phyloP scores from a whole-genome alignment of 2,888 invertebrate genomes.

The Hyalella azteca region DNA sequence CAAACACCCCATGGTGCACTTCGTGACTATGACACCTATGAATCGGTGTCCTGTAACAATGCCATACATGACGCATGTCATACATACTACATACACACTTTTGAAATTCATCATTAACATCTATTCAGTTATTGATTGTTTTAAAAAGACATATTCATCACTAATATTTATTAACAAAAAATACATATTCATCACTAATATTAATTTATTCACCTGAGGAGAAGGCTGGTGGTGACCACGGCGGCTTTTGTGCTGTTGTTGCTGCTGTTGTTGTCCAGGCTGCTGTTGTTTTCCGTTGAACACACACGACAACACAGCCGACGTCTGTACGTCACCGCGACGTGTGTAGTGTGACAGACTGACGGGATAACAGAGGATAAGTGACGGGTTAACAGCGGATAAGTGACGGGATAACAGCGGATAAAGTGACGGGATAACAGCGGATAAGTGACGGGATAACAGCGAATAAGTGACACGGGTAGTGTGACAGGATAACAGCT shows the following conservation, averaged over 20 bases:
- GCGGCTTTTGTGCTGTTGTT: neutral
- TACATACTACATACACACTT: too few species aligned
- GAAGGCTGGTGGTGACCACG: neutral
- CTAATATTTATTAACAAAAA: too few species aligned
- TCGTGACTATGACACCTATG: too few species aligned
- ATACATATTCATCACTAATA: too few species aligned
- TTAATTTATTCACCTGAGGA: slow-evolving; percentile 3
- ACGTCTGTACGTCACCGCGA: slow-evolving; percentile 87
- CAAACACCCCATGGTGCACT: too few species aligned
- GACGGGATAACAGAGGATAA: slow-evolving; percentile 46
- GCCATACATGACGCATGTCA: too few species aligned
- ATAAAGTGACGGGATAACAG: slow-evolving; percentile 61
- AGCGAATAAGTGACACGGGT: slow-evolving; percentile 46
- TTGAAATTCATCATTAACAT: too few species aligned
- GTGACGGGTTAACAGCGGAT: neutral
- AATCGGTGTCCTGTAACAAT: too few species aligned
- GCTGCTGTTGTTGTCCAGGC: neutral
- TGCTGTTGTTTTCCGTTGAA: slow-evolving; percentile 68
- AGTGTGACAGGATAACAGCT: slow-evolving; percentile 61
- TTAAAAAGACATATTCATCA: too few species aligned
- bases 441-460: neutral
- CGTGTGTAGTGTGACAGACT: slow-evolving; percentile 64
- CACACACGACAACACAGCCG: slow-evolving; percentile 89
- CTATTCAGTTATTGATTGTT: too few species aligned
- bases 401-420: slow-evolving; percentile 42